Base-by-base conservation (phyloP, 35 echinoderm and acorn worm genomes). In the Chiridota heheva region DNA sequence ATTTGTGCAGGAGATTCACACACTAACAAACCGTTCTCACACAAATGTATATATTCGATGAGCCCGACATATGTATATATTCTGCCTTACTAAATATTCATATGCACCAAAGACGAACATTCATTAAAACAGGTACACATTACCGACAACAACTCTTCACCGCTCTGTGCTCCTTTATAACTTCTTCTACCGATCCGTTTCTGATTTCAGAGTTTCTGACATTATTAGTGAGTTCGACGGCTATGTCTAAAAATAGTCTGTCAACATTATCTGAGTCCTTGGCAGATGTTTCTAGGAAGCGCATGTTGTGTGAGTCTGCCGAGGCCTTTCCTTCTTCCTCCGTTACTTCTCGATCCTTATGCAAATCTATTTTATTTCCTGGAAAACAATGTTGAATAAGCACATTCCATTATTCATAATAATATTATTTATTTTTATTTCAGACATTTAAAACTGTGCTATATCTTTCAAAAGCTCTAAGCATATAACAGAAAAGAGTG, bases 261-360 rank as follows among this genome's bases (percentile, higher is more conserved):
- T 97, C 94, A 12, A 97, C 94, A 58, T 97, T 97, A 74, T 97
- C 94, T 0, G 94, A 82, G 43, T 97, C 94, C 81, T 97, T 97
- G 30, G 94, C 94, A 3, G 94, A 97, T 0, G 94, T 97, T 48
- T 97, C 89, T 63, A 97, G 48, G 67, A 91, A 91, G 0, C 89
- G 69, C 89, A 91, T 97, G 46, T 66, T 62, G 64, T 97, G 84
- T 22, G 77, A 77, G 22, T 97, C 94, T 7, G 94, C 88, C 76
- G 87, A 91, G 12, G 44, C 72, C 51, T 83, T 69, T 3, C 88
- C 88, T 31, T 97, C 84, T 29, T 97, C 83, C 16, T 81, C 46
- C 12, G 72, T 91, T 48, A 97, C 85, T 42, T 97, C 94, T 44
- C 94, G 60, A 24, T 97, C 94, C 10, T 68, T 63, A 16, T 55